Evolutionary conservation across 2,113 vertebrate species (phyloP), one percentile per base, ranked within the genome.

Genomic region (Rhodinocichla rosea): DNA sequence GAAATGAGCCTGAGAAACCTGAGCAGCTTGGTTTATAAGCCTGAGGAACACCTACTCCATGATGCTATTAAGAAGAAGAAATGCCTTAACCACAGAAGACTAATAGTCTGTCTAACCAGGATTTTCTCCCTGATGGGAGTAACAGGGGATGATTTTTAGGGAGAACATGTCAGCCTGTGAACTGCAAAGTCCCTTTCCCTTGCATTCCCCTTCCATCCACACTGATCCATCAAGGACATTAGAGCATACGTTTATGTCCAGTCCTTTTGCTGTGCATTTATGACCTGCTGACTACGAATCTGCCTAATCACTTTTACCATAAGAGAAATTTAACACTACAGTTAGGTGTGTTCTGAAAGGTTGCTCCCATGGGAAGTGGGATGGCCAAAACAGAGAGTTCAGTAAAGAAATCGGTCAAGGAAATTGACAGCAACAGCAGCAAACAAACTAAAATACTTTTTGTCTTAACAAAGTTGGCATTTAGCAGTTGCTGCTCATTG

Each of bases 291-390:
- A 86, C 50, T 47, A 21, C 44, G 23, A 94, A 94, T 45, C 88
- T 74, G 55, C 67, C 85, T 59, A 45, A 88, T 55, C 47, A 35
- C 44, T 87, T 94, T 13, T 42, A 81, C 23, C 3, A 0, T 12
- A 37, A 39, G 39, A 74, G 30, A 77, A 81, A n/a, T 74, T 75
- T 32, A 88, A 62, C 6, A 15, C 17, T 26, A 27, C 85, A 69
- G 40, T 23, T 64, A 55, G 0, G 0, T 39, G 42, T 6, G 7
- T 12, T 90, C 70, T 33, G 23, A 71, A 73, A 49, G 49, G 52
- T 37, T 37, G 13, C 56, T 75, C 49, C 18, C 33, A 2, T 1
- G 4, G 28, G 7, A 15, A 18, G 3, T 0, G 4, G 57, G 37
- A 75, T 1, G 2, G 40, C 23, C 63, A 84, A 35, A 89, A 33